Evolutionary conservation across 2,888 invertebrate species (phyloP).

Genomic region (Teinopalpus imperialis): DNA sequence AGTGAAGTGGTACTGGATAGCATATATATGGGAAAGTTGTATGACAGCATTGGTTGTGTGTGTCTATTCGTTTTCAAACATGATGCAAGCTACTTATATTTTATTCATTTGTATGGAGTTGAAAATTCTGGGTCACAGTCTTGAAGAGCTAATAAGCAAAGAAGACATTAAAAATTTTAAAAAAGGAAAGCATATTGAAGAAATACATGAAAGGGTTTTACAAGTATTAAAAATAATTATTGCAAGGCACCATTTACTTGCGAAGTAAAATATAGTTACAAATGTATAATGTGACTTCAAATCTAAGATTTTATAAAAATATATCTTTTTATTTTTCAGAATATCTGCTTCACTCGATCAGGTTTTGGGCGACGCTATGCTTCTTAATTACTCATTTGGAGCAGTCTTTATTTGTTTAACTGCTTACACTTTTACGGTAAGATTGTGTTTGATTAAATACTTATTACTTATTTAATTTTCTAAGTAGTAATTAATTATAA

Average conservation of each 20-base stretch:
- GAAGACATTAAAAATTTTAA: conserved; percentile 44
- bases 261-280: conserved; percentile 49
- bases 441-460: too few species aligned
- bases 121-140: conserved; percentile 49
- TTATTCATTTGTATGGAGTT: conserved; percentile 63
- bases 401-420: conserved; percentile 67
- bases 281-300: too few species aligned
- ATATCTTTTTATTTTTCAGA: conserved; percentile 43
- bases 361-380: conserved; percentile 57
- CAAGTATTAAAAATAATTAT: conserved; percentile 53
- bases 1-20: conserved; percentile 55
- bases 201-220: conserved; percentile 41
- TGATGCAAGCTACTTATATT: conserved; percentile 52
- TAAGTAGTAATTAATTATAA: too few species aligned
- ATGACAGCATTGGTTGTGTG: conserved; percentile 59
- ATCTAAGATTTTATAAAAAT: too few species aligned
- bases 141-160: conserved; percentile 45
- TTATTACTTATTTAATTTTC: too few species aligned
- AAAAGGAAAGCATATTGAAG: conserved; percentile 27
- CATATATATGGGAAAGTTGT: conserved; percentile 60
- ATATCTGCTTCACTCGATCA: conserved; percentile 49
- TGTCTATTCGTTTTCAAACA: conserved; percentile 49
- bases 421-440: conserved; percentile 63
- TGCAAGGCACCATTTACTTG: conserved; percentile 48
- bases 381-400: conserved; percentile 59